Conservation (phyloP, 2,797 vertebrate species). For the Hozukius guyotensis region DNA sequence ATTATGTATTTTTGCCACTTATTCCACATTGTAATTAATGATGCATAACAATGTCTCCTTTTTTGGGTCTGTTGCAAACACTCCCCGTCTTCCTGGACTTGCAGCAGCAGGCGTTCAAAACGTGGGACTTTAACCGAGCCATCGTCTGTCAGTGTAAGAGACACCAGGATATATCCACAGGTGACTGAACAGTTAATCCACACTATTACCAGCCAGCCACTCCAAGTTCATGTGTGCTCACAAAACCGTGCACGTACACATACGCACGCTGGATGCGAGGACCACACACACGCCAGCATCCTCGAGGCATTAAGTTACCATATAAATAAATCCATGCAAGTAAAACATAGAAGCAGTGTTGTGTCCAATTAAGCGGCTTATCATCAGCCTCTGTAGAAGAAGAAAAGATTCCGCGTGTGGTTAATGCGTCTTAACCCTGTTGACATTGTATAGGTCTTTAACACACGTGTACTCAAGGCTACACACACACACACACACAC, state of each 20-base stretch:
- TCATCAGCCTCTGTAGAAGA: background rate
- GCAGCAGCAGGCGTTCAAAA: background rate
- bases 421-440: background rate
- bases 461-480: background rate
- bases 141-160: slow-evolving; percentile 17
- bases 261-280: background rate
- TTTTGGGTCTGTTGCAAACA: no score
- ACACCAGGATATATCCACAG: slow-evolving; percentile 7
- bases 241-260: background rate
- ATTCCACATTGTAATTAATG: background rate
- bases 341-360: background rate
- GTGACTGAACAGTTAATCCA: slow-evolving; percentile 28
- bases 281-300: background rate
- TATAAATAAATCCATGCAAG: slow-evolving; percentile 4
- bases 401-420: background rate
- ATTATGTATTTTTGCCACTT: background rate
- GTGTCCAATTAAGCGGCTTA: background rate
- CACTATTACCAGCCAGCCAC: background rate
- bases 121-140: background rate
- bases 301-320: background rate
- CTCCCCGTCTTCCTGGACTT: background rate
- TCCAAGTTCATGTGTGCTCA: background rate
- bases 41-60: background rate
- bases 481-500: background rate
- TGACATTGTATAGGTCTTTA: slow-evolving; percentile 11